A percentile compares a stretch with the other conserved stretches of the same genome.
Evolutionary conservation across 2,113 vertebrate genomes (phyloP).

Genomic region (Prinia subflava): DNA sequence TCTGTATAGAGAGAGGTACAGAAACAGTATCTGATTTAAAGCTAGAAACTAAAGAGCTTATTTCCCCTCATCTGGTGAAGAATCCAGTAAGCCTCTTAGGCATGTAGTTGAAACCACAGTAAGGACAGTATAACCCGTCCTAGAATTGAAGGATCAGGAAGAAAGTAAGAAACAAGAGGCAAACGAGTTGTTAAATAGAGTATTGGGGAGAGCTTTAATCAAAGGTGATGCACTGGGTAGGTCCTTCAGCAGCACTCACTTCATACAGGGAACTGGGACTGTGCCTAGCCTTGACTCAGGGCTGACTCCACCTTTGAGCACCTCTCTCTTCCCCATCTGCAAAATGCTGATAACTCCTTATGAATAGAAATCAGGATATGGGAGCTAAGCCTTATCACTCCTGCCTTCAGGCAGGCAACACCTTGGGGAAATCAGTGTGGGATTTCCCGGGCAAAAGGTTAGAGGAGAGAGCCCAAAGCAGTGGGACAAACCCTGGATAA

Average conservation of each 20-base stretch:
- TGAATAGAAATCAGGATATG: not conserved
- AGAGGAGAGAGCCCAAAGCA: not conserved
- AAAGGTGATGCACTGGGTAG: not conserved
- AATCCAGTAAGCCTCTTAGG: slow-evolving; percentile 19
- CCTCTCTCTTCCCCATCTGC: not conserved
- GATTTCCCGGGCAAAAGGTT: not conserved
- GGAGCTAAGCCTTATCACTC: not conserved
- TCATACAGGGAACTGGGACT: not conserved
- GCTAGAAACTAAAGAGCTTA: slow-evolving; percentile 41
- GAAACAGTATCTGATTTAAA: slow-evolving; percentile 1
- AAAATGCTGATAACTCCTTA: not conserved
- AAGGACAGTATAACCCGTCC: slow-evolving; percentile 6
- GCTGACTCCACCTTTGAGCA: not conserved
- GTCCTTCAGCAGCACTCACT: not conserved
- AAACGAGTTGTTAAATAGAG: not conserved
- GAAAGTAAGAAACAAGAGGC: not conserved
- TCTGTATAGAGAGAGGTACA: not conserved
- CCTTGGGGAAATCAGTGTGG: not conserved
- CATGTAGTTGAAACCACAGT: not conserved
- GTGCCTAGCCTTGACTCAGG: not conserved
- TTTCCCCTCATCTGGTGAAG: slow-evolving; percentile 24
- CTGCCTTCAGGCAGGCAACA: not conserved
- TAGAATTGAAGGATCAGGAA: not conserved
- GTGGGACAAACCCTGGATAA: not conserved
- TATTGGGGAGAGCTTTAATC: not conserved